Conservation (phyloP, 2,888 invertebrate genomes). For the Stenotaenia linearis region DNA sequence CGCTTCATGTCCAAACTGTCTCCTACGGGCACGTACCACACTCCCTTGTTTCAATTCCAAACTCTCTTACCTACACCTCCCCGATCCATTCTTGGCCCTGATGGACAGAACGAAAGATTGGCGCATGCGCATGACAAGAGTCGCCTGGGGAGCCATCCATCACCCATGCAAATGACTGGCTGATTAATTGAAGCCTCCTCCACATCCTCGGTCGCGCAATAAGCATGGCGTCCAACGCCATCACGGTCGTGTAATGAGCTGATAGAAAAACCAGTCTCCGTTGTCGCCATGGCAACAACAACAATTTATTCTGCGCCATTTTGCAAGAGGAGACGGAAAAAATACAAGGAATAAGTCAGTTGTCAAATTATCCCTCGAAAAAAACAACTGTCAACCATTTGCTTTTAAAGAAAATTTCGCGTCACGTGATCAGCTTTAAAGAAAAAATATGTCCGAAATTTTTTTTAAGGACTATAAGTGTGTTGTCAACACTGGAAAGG, state of each 20-base stretch:
- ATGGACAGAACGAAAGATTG: not conserved
- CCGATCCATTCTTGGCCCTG: not conserved
- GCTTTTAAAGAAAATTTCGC: not conserved
- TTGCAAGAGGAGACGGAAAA: not conserved
- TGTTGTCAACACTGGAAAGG: not conserved
- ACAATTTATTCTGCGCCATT: not conserved
- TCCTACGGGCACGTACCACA: not conserved
- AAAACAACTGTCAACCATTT: not conserved
- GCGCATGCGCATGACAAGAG: not conserved
- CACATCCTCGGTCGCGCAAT: not conserved
- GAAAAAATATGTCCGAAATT: not conserved
- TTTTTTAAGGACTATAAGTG: not conserved
- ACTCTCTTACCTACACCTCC: not conserved
- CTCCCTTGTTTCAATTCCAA: not conserved
- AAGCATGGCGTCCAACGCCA: not conserved
- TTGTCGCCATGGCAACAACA: not conserved
- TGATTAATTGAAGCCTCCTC: not conserved
- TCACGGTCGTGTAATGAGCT: not conserved
- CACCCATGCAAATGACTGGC: not conserved
- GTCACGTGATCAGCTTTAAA: not conserved
- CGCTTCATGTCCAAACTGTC: not conserved
- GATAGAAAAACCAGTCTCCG: not conserved
- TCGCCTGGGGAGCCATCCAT: not conserved
- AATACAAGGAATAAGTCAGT: not conserved
- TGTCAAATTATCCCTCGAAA: not conserved